Conservation (phyloP, 2,113 vertebrate genomes). For the Syngnathoides biaculeatus region DNA sequence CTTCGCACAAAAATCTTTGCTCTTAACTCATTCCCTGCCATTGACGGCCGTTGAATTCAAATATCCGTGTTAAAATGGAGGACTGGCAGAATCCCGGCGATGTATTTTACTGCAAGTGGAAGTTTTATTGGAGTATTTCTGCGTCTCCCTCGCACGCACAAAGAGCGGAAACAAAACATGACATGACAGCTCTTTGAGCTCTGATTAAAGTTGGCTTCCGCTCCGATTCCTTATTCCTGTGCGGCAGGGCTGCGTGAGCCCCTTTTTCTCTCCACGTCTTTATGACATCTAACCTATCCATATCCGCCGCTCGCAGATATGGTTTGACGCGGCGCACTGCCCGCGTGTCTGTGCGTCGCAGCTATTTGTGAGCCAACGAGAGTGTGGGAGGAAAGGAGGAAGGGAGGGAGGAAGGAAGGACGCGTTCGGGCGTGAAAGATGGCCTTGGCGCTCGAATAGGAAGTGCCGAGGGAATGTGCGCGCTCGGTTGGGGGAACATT, state of each 20-base stretch:
- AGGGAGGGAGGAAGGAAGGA: constrained; percentile 42
- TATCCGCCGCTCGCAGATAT: constrained; percentile 4
- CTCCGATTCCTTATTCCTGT: background rate
- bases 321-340: constrained; percentile 18
- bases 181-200: constrained; percentile 40
- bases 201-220: constrained; percentile 33
- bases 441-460: constrained; percentile 64
- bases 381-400: constrained; percentile 39
- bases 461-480: constrained; percentile 68
- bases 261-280: constrained; percentile 1
- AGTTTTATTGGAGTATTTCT: background rate
- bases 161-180: constrained; percentile 8
- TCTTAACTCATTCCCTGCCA: background rate
- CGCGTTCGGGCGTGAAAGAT: constrained; percentile 59
- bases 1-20: background rate
- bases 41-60: no score
- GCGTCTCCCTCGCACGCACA: constrained; percentile 5
- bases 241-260: background rate
- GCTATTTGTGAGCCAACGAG: constrained; percentile 45
- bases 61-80: no score
- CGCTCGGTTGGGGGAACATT: constrained; percentile 42
- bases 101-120: background rate
- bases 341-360: constrained; percentile 17
- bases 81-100: background rate
- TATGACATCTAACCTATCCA: constrained; percentile 12